Percentiles rank a stretch among this genome's conserved stretches.
These are phyloP conservation scores for Pseudotriccus pelzelni DNA, from an alignment of 2,797 vertebrate species.

Conservation along the genomic window DNA sequence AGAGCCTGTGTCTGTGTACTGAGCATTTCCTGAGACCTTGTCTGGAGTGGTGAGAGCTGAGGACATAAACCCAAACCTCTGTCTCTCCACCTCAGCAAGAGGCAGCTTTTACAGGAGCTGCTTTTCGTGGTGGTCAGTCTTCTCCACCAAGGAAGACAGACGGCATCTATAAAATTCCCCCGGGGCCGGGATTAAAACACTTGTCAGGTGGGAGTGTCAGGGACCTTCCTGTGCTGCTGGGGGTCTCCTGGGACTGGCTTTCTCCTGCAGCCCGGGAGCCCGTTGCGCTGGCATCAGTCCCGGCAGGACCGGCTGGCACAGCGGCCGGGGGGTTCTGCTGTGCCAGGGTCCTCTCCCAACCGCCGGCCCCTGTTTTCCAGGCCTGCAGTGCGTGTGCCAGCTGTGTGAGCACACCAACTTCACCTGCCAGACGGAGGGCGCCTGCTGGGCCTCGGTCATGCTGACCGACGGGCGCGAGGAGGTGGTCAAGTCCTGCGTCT, in stretches of 20 bases:
- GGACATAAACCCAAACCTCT: background rate
- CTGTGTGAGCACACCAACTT: conserved; percentile 88
- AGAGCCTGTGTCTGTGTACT: accelerated
- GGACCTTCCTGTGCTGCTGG: background rate
- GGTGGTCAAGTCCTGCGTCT: conserved; percentile 89
- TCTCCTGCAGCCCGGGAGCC: background rate
- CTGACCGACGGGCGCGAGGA: conserved; percentile 89
- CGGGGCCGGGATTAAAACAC: background rate
- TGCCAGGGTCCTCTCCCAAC: accelerated
- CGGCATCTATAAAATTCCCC: accelerated
- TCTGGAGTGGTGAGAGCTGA: background rate
- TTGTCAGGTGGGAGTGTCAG: accelerated
- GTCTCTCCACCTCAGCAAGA: background rate
- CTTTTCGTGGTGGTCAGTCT: too few species aligned
- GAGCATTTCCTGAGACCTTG: background rate
- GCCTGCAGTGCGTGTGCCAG: conserved; percentile 91
- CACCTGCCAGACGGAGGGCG: conserved; percentile 93
- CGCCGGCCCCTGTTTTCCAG: conserved; percentile 43
- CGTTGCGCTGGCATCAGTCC: accelerated
- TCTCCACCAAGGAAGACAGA: accelerated
- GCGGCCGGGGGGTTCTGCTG: too few species aligned
- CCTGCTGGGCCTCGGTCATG: conserved; percentile 96
- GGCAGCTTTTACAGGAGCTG: background rate
- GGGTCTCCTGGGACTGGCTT: accelerated
- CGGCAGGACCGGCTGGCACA: accelerated